Evolutionary conservation across 1,140 invertebrate species (phyloP), one percentile per base, ranked within the genome.

Genomic region (Pararge aegeria): DNA sequence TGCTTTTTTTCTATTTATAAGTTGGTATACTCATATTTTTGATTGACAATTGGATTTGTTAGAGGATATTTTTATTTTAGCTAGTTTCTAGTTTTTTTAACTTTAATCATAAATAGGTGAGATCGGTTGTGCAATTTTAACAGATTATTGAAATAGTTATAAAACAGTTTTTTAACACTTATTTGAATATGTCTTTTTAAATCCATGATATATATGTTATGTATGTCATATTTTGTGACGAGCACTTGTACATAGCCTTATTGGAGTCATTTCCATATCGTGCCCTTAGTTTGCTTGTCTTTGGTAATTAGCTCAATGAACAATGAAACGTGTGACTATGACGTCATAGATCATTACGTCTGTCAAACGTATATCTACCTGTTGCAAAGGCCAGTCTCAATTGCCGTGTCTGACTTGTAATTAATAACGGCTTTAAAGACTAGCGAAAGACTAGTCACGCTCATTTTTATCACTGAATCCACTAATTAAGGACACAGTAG

Each of bases 391-490:
- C 73, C 78, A 70, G 55, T 66, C 54, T 70, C 64, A 80, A 80
- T 83, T 83, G 63, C 67, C 66, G 64, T 71, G 67, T 74, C 69
- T 77, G 72, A 66, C 40, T 69, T 68, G 68, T 67, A 78, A 83
- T 83, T 80, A 82, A 49, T 49, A 29, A 15, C 18, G 2, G 10
- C 46, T 49, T 46, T 29, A 15, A 29, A 49, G 46, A 27, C 46
- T 16, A 27, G 21, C 16, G 9, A 29, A 29, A 27, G 46, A 49
- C n/a, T n/a, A 29, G 46, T 15, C 20, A 29, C 5, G 15, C 21
- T 2, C 2, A n/a, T 20, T 42, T 2, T 42, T 16, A 42, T 42
- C 1, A 34, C 38, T 12, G 38, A 18, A 42, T 42, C 34, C 12
- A 19, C 5, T 44, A 16, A 16, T 19, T 44, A 5, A 37, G 1